Base-by-base conservation (phyloP, 2,797 vertebrate genomes). In the Phrynocephalus guinanensis region DNA sequence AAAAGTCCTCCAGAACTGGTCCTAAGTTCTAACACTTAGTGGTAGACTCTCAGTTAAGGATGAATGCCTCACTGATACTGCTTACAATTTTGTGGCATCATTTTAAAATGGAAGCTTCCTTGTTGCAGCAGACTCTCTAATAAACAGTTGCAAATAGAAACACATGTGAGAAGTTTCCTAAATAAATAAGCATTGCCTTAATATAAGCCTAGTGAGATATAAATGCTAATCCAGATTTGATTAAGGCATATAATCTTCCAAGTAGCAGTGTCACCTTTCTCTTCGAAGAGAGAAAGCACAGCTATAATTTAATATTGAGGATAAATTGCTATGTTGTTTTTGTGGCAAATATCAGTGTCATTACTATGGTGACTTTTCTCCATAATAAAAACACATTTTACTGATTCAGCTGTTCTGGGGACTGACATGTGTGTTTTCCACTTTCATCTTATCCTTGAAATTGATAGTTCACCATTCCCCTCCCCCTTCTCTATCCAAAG, bases 361-460 rank as follows among this genome's bases (percentile, higher is more conserved):
- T 93, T 90, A 93, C 70, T 91, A 20, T 28, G 76, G 72, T 87
- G 52, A 89, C 92, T 93, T 90, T 90, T 48, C 84, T 88, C 83
- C 91, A 48, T 83, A 92, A 89, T 70, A 87, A 88, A 91, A 93
- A 82, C 44, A 6, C 89, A 30, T 92, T 92, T 94, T 44, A 79
- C 83, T 89, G 73, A 90, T 90, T 90, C 88, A 90, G 79, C 86
- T 92, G 0, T 89, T 91, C 76, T 89, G 83, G 67, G 92, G 48
- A 28, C 24, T 92, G 91, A 89, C 91, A 91, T 92, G 84, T 81
- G 56, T 30, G 71, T 28, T 89, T 85, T 82, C 13, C 76, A 76
- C 9, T n/a, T 78, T 85, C 84, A 78, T 72, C 90, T 82, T 24
- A 73, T 93, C 89, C 73, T 90, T 90, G 90, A 87, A 95, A 91